Base-by-base conservation (phyloP, 2,113 vertebrate genomes). In the Neotragus moschatus region DNA sequence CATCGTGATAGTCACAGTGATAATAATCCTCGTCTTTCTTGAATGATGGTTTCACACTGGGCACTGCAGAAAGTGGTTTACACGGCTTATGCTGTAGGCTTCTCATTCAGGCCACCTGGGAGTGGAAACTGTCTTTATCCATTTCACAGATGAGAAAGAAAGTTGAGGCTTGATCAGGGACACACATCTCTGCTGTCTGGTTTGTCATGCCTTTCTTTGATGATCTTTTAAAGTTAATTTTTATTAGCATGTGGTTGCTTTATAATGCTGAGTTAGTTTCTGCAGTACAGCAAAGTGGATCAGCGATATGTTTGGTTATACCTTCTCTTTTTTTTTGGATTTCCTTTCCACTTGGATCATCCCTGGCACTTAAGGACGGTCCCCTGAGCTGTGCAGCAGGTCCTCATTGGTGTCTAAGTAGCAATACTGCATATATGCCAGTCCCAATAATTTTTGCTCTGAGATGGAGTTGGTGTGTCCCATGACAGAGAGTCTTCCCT, bases 81-180 rank as follows among this genome's bases (percentile, higher is more conserved):
- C 4, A 0, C 30, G 13, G 30, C 43, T 90, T 23, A n/a, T 12
- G 19, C 77, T n/a, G 5, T 4, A 19, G 77, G 30, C 7, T 61
- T 45, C 14, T 53, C 6, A 0, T 43, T n/a, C 25, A 25, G 15
- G n/a, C 77, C 53, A 15, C 36, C 28, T 45, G 33, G 14, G 15
- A 16, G 6, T 70, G 10, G 55, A 90, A 21, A 0, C 13, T 33
- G 0, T 26, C 39, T 9, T 70, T 47, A 11, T 15, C 61, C 61
- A 19, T 73, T 94, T 96, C 14, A 47, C 39, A 63, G 91, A 33
- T 15, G 25, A 66, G 87, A 95, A 91, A 66, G 87, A 95, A 91
- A 77, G 36, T 3, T 17, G 56, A 36, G 56, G 53, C 47, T 15
- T n/a, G 14, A 1, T 25, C 1, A 1, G 7, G 49, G 25, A 19